These are phyloP conservation scores for Sarcophaga rosellei DNA, from an alignment of 2,888 invertebrate species.

Conservation along the genomic window DNA sequence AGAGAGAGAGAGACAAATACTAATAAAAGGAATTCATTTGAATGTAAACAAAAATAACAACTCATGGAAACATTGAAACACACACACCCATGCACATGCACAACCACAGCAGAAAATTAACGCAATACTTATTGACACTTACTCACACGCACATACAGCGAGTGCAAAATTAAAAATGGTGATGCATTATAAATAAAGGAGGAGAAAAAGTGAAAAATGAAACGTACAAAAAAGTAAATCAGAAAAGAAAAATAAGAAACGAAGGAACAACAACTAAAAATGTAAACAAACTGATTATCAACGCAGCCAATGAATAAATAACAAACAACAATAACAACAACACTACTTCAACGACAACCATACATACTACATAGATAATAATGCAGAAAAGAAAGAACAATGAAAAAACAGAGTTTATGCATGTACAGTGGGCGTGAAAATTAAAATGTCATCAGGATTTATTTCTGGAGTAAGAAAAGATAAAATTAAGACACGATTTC, in stretches of 20 bases:
- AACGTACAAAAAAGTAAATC: background rate
- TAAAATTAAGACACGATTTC: too few relatives aligned
- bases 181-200: conserved; percentile 18
- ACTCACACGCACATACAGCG: conserved; percentile 16
- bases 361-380: background rate
- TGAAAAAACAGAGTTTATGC: background rate
- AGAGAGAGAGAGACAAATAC: conserved; percentile 1
- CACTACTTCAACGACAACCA: conserved; percentile 49
- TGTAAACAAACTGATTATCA: conserved; percentile 81
- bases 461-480: too few relatives aligned
- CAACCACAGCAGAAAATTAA: background rate
- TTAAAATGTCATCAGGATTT: too few relatives aligned
- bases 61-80: background rate
- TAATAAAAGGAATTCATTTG: conserved; percentile 56
- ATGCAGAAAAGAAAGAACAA: too few relatives aligned
- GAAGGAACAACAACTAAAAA: conserved; percentile 75
- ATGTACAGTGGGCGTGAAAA: background rate
- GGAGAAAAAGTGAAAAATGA: conserved; percentile 46
- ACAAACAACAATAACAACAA: conserved; percentile 61
- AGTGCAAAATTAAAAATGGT: conserved; percentile 61
- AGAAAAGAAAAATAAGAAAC: conserved; percentile 45
- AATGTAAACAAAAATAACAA: conserved; percentile 58
- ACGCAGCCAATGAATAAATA: conserved; percentile 80
- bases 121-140: conserved; percentile 35
- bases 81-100: background rate